Conservation (phyloP, 2,113 vertebrate genomes). For the Salminus brasiliensis region DNA sequence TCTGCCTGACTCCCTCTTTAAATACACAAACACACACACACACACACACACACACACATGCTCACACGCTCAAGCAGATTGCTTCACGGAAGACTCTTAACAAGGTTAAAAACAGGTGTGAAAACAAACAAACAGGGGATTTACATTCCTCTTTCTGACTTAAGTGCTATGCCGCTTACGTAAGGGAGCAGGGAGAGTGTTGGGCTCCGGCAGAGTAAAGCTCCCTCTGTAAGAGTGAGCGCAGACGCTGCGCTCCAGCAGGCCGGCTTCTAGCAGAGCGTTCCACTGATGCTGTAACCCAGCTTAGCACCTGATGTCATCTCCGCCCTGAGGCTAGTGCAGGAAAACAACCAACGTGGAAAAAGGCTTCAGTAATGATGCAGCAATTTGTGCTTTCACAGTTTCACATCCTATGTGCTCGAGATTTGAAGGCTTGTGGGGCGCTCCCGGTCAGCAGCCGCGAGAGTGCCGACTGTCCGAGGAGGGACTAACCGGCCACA, state of each 20-base stretch:
- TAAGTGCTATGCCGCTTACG: neutral
- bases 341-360: too few species aligned
- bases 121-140: slow-evolving; percentile 7
- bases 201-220: neutral
- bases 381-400: too few species aligned
- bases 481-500: too few species aligned
- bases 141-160: slow-evolving; percentile 1
- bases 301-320: too few species aligned
- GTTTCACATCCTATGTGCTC: too few species aligned
- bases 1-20: neutral
- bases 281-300: neutral
- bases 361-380: too few species aligned
- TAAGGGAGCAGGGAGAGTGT: neutral
- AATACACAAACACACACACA: neutral
- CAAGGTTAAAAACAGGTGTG: slow-evolving; percentile 3
- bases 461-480: too few species aligned
- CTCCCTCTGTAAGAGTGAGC: neutral
- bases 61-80: neutral
- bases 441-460: too few species aligned
- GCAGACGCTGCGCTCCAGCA: neutral
- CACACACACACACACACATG: too few species aligned
- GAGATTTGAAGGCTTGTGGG: too few species aligned
- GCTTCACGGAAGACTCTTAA: slow-evolving; percentile 4
- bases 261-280: neutral
- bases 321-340: too few species aligned